phyloP scores from a whole-genome alignment of 2,113 vertebrate species.

The Ifrita kowaldi region DNA sequence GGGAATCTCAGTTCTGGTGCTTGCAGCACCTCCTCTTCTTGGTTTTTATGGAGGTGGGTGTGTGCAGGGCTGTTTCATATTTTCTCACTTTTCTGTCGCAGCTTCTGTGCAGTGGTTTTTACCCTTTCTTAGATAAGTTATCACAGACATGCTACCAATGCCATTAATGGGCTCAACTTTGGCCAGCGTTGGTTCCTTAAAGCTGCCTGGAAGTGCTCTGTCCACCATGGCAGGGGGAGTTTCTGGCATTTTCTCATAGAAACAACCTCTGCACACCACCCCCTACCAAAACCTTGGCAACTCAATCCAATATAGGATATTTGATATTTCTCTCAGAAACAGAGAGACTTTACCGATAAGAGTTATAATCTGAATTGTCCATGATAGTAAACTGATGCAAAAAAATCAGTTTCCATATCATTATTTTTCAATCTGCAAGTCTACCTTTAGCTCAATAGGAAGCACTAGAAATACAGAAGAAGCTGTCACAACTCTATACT shows the following conservation, averaged over 20 bases:
- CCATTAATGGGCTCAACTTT: neutral
- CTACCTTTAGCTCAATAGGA: neutral
- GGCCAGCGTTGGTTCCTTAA: accelerated
- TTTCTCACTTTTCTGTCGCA: neutral
- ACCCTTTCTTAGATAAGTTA: neutral
- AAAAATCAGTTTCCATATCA: neutral
- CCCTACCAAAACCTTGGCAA: neutral
- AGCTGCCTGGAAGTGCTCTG: neutral
- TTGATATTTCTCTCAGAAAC: neutral
- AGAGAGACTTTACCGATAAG: neutral
- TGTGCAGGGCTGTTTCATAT: neutral
- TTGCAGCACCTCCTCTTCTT: neutral
- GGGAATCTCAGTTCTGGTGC: neutral
- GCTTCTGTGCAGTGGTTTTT: neutral
- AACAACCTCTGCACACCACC: neutral
- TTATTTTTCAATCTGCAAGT: neutral
- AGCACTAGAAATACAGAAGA: neutral
- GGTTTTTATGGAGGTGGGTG: neutral
- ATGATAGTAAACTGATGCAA: neutral
- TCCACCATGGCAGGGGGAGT: accelerated
- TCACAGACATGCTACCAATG: accelerated
- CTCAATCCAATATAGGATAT: neutral
- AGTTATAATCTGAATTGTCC: neutral
- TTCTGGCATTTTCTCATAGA: neutral
- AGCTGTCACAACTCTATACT: neutral